A percentile compares a stretch with the other conserved stretches of the same genome.
Evolutionary conservation across 2,113 vertebrate genomes (phyloP).

Genomic region (Gracilinanus agilis): DNA sequence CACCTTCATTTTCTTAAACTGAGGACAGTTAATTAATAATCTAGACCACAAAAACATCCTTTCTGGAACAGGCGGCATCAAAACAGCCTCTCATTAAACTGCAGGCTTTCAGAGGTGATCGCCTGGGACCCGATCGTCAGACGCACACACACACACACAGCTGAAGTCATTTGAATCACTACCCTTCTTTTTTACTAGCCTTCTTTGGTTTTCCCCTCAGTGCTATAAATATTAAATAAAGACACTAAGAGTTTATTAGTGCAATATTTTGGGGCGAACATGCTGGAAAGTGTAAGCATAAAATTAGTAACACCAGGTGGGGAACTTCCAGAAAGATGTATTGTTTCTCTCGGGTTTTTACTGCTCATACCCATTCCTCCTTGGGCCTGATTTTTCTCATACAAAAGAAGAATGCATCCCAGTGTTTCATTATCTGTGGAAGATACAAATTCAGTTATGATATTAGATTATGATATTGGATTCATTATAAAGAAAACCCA

Average conservation of each 20-base stretch:
- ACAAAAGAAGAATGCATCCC: not conserved
- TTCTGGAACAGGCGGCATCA: constrained; percentile 41
- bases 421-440: constrained; percentile 47
- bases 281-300: constrained; percentile 56
- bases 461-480: rapidly evolving
- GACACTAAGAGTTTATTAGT: constrained; percentile 67
- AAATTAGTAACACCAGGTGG: constrained; percentile 66
- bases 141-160: not conserved
- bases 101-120: constrained; percentile 23
- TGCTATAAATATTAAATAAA: constrained; percentile 68
- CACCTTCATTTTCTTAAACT: not conserved
- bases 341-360: constrained; percentile 65
- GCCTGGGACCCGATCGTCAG: constrained; percentile 65
- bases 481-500: not conserved
- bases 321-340: constrained; percentile 37
- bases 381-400: constrained; percentile 31
- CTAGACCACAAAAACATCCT: not conserved
- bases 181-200: constrained; percentile 51
- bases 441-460: constrained; percentile 31
- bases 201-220: constrained; percentile 17
- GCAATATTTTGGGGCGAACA: constrained; percentile 34
- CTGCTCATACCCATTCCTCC: constrained; percentile 3
- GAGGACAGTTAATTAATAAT: constrained; percentile 30
- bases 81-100: constrained; percentile 64
- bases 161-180: constrained; percentile 63